Evolutionary conservation across 2,888 invertebrate genomes (phyloP).

Genomic region (Drosophila ezoana): DNA sequence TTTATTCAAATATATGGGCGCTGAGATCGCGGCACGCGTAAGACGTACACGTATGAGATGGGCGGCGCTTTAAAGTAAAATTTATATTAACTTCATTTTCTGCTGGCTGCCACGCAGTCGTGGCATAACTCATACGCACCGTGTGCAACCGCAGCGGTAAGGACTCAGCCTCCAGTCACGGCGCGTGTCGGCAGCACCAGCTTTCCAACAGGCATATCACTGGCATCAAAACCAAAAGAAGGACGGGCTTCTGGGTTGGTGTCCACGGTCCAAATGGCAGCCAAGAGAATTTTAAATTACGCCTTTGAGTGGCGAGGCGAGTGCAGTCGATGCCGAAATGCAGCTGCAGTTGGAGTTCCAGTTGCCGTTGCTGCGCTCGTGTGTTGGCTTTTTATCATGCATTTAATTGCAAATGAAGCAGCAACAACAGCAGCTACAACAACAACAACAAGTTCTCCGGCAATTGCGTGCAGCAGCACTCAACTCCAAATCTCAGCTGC

Average conservation of each 20-base stretch:
- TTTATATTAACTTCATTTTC: conserved; percentile 78
- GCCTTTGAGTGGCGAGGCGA: conserved; percentile 74
- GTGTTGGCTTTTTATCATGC: conserved; percentile 60
- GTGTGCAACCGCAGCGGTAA: conserved; percentile 64
- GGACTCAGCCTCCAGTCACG: conserved; percentile 37
- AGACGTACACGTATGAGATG: conserved; percentile 53
- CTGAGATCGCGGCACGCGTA: not conserved
- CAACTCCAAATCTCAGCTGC: conserved; percentile 46
- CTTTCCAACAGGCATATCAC: conserved; percentile 64
- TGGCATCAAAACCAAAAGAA: conserved; percentile 61
- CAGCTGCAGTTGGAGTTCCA: conserved; percentile 40
- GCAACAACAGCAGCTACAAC: conserved; percentile 23
- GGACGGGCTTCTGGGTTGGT: conserved; percentile 17
- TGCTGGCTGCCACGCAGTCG: conserved; percentile 62
- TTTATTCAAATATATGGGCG: conserved; percentile 72
- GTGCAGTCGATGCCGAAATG: conserved; percentile 67
- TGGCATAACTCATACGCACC: conserved; percentile 77
- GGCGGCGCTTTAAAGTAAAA: conserved; percentile 63
- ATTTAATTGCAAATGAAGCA: conserved; percentile 79
- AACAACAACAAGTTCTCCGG: conserved; percentile 35
- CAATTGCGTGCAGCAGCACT: conserved; percentile 44
- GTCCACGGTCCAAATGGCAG: conserved; percentile 67
- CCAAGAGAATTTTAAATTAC: conserved; percentile 79
- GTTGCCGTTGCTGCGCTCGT: conserved; percentile 20
- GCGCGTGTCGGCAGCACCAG: conserved; percentile 52